phyloP scores from a whole-genome alignment of 2,888 invertebrate genomes.

The Microctonus hyperodae region DNA sequence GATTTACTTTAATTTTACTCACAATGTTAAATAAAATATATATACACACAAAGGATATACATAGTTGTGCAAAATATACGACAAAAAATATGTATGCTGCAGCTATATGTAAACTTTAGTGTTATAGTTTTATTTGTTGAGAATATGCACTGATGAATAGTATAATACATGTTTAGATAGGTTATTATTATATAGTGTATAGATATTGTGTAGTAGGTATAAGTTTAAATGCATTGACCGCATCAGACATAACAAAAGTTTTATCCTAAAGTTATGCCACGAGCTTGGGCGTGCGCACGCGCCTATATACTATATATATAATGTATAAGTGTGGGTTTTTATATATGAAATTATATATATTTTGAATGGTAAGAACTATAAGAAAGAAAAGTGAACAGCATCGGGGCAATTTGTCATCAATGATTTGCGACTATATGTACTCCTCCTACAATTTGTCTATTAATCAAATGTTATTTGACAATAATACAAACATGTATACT shows the following conservation, averaged over 20 bases:
- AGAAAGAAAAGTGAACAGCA: constrained; percentile 14
- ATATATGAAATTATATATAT: background rate
- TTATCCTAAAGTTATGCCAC: constrained; percentile 4
- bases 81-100: no score
- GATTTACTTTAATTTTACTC: background rate
- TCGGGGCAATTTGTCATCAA: constrained; percentile 46
- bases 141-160: no score
- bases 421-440: constrained; percentile 45
- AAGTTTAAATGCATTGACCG: constrained; percentile 5
- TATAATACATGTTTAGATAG: no score
- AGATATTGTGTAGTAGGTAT: no score
- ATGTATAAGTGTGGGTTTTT: background rate
- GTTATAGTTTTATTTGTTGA: no score
- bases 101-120: no score
- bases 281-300: background rate
- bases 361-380: background rate
- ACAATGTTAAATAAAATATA: no score
- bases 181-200: no score
- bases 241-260: background rate
- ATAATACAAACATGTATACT: background rate
- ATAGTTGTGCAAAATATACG: no score
- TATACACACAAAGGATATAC: no score
- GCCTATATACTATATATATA: background rate
- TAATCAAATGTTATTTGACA: constrained; percentile 28
- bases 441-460: constrained; percentile 37